These are phyloP conservation scores for Pecten maximus DNA, from an alignment of 2,888 invertebrate genomes.

Conservation along the genomic window DNA sequence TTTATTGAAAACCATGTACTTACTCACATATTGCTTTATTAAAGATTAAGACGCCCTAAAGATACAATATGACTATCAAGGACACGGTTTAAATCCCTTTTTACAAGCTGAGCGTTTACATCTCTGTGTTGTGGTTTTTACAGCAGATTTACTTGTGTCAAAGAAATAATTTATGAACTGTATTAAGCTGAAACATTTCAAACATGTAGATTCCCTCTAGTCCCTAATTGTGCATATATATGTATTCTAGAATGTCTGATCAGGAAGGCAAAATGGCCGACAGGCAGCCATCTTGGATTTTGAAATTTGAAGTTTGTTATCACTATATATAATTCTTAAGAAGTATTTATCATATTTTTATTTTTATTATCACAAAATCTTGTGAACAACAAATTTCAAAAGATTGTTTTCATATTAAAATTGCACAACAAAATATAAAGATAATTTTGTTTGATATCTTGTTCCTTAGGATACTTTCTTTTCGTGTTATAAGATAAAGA, in stretches of 20 bases:
- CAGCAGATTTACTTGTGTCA: background rate
- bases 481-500: background rate
- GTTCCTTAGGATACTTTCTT: background rate
- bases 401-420: no score
- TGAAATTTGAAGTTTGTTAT: no score
- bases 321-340: no score
- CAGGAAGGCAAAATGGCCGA: no score
- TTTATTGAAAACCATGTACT: conserved; percentile 28
- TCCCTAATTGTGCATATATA: no score
- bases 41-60: conserved; percentile 1
- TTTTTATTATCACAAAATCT: no score
- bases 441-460: background rate
- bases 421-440: background rate
- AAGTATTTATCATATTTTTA: no score
- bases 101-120: background rate
- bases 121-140: background rate
- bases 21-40: conserved; percentile 24
- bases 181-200: background rate
- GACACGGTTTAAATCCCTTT: conserved; percentile 4
- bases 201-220: no score
- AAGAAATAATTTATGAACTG: background rate
- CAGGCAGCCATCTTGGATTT: no score
- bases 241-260: no score
- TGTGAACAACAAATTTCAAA: no score
- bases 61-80: background rate